Base-by-base conservation (phyloP, 2,888 invertebrate species). In the Entomobrya multifasciata region DNA sequence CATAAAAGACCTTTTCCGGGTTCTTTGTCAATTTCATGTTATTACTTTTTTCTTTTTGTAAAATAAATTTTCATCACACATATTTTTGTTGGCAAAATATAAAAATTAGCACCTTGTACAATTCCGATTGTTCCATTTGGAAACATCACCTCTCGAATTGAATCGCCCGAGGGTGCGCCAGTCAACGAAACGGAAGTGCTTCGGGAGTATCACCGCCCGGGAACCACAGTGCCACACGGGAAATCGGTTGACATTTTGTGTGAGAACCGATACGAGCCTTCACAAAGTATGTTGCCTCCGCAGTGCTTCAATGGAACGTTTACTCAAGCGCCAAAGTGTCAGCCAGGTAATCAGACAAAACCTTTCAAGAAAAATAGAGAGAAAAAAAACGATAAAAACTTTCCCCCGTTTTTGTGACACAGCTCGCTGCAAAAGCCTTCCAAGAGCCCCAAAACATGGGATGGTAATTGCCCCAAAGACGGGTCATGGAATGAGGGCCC, bases 401-500 rank as follows among this genome's bases (percentile, higher is more conserved):
- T n/a, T n/a, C n/a, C n/a, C n/a, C n/a, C n/a, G n/a, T n/a, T n/a
- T n/a, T n/a, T n/a, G 49, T 49, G 49, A 27, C n/a, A 11, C 92
- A 95, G 94, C 93, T 82, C 95, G 96, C 36, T 97, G 98, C 92
- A 96, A 96, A 92, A 93, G 93, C 91, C 95, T 98, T 94, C 98
- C 98, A 0, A 95, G 94, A 87, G 94, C 95, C 3, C 98, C 99
- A 0, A 95, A 96, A 79, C 96, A 98, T 91, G 99, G 99, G 0
- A 97, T 98, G 95, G 98, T 99, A 4, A 96, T 99, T 84, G 99
- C 98, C 0, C 98, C 99, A 0, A 98, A 98, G 92, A 97, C 97
- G n/a, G 97, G 97, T 89, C 99, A 99, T 92, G 98, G 98, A 0
- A 97, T 98, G 96, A 95, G 96, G 92, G 99, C 99, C 0, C 94